phyloP scores from a whole-genome alignment of 2,113 vertebrate species.

The Phasianus colchicus region DNA sequence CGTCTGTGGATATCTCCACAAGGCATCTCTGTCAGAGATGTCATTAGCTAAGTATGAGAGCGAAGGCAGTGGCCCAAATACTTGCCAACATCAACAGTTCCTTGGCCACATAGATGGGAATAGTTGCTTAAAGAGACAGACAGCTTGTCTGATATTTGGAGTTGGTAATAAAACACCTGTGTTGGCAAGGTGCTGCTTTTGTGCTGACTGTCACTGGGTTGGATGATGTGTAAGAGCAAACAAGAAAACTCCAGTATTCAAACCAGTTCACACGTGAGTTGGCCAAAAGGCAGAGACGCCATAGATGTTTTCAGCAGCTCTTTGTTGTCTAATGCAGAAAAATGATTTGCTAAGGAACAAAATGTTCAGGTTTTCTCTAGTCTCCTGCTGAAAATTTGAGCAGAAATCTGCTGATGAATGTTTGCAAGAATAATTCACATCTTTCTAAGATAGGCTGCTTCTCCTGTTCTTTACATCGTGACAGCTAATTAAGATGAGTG shows the following conservation, averaged over 20 bases:
- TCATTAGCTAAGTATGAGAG: conserved; percentile 10
- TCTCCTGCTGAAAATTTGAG: background rate
- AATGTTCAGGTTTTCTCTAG: background rate
- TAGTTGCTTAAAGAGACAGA: conserved; percentile 10
- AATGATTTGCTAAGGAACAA: background rate
- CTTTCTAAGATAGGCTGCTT: background rate
- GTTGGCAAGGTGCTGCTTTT: background rate
- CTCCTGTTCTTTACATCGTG: background rate
- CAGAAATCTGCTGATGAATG: background rate
- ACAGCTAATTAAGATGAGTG: background rate
- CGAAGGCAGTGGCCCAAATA: conserved; percentile 32
- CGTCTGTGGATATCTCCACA: background rate
- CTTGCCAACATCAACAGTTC: conserved; percentile 4
- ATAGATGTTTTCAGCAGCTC: background rate
- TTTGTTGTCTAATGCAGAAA: background rate
- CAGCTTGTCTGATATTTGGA: background rate
- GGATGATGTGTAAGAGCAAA: background rate
- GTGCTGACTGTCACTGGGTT: background rate
- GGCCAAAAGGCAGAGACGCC: background rate
- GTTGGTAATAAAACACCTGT: background rate
- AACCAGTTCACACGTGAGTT: background rate
- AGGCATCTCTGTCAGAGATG: background rate
- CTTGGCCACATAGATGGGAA: background rate
- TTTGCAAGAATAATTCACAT: background rate
- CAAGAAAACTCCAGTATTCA: background rate